Evolutionary conservation across 2,113 vertebrate genomes (phyloP).

Genomic region (Arizona elegans): DNA sequence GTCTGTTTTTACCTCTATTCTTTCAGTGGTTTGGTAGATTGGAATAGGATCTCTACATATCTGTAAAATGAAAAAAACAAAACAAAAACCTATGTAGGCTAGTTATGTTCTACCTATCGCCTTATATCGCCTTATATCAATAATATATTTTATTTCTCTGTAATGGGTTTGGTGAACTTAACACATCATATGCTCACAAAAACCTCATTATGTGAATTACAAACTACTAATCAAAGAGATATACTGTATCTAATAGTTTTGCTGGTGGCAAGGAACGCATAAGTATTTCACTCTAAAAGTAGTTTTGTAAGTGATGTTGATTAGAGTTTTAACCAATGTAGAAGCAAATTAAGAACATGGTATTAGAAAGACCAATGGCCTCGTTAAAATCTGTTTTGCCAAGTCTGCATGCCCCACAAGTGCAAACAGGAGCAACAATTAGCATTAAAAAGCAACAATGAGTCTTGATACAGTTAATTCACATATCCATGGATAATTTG

Average conservation of each 20-base stretch:
- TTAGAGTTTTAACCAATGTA: slow-evolving; percentile 1
- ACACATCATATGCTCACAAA: slow-evolving; percentile 23
- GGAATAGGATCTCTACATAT: background rate
- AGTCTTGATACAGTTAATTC: slow-evolving; percentile 1
- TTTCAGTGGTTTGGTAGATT: background rate
- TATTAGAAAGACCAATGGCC: background rate
- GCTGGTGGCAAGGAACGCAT: background rate
- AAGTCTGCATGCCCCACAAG: background rate
- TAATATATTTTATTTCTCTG: background rate
- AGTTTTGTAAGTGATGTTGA: slow-evolving; percentile 20
- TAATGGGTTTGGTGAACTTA: background rate
- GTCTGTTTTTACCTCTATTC: background rate
- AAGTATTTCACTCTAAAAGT: slow-evolving; percentile 20
- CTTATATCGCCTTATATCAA: background rate
- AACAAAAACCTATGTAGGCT: background rate
- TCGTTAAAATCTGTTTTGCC: slow-evolving; percentile 26
- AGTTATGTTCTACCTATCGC: background rate
- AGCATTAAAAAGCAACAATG: background rate
- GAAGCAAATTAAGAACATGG: slow-evolving; percentile 10
- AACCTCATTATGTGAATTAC: slow-evolving; percentile 18
- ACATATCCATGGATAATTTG: background rate
- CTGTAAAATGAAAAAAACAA: background rate
- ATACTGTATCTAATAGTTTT: background rate
- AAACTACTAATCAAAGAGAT: background rate
- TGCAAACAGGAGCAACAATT: background rate